Percentiles rank a stretch among this genome's conserved stretches.
Conservation (phyloP, 2,888 invertebrate species). For the Lycophotia porphyrea region DNA sequence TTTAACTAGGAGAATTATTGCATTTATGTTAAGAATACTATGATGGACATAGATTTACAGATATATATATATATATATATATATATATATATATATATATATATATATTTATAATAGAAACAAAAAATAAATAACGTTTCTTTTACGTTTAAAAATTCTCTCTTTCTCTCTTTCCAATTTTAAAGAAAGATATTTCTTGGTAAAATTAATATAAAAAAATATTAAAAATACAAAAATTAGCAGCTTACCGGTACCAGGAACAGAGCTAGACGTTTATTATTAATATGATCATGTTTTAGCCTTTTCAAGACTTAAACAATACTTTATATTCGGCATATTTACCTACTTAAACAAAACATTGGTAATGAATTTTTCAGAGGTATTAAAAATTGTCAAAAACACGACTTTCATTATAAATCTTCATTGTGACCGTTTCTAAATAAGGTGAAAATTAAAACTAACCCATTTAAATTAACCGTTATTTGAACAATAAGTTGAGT, state of each 20-base stretch:
- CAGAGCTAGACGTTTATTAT: no score
- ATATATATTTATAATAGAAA: no score
- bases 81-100: neutral
- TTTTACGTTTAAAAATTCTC: no score
- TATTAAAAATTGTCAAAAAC: neutral
- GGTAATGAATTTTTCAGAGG: neutral
- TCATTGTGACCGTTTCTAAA: constrained; percentile 13
- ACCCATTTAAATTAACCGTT: constrained; percentile 42
- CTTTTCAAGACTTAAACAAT: neutral
- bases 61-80: neutral
- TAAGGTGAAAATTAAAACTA: constrained; percentile 33
- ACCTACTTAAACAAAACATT: neutral
- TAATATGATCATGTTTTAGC: no score
- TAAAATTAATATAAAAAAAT: no score
- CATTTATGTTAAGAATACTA: neutral
- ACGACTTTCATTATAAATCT: neutral
- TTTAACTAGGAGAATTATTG: neutral
- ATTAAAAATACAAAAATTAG: no score
- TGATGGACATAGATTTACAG: neutral
- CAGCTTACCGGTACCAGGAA: no score
- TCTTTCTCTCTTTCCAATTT: no score
- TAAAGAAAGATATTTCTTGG: no score
- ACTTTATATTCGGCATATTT: neutral
- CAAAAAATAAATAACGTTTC: no score
- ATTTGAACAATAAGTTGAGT: constrained; percentile 60